Conservation (phyloP, 2,113 vertebrate genomes). For the Gnathonemus longibarbis region DNA sequence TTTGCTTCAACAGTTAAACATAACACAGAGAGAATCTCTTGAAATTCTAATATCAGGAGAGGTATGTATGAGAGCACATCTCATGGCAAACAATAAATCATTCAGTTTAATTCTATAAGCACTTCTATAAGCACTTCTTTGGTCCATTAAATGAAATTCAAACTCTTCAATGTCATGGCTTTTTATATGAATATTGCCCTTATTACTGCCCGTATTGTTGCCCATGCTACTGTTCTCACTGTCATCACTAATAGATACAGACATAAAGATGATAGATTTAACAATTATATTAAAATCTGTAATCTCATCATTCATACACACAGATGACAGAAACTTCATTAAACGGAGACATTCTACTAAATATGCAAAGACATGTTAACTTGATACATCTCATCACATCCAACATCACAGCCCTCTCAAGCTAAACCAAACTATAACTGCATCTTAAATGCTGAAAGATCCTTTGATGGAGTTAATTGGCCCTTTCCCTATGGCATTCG, state of each 20-base stretch:
- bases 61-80: background rate
- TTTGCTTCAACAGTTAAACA: background rate
- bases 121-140: background rate
- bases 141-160: too few relatives aligned
- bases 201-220: background rate
- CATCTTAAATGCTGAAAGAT: background rate
- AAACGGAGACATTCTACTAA: too few relatives aligned
- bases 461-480: background rate
- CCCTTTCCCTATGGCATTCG: background rate
- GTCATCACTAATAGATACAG: background rate
- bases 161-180: background rate
- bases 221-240: background rate
- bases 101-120: background rate
- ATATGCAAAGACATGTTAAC: too few relatives aligned
- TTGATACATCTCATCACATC: too few relatives aligned
- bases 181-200: background rate
- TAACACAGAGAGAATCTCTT: background rate
- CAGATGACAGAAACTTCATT: too few relatives aligned
- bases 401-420: too few relatives aligned
- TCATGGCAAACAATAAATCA: background rate
- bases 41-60: background rate
- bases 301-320: too few relatives aligned
- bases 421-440: too few relatives aligned
- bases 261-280: too few relatives aligned
- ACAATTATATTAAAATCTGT: too few relatives aligned